Base-by-base conservation (phyloP, 2,797 vertebrate species). In the Anas capensis region DNA sequence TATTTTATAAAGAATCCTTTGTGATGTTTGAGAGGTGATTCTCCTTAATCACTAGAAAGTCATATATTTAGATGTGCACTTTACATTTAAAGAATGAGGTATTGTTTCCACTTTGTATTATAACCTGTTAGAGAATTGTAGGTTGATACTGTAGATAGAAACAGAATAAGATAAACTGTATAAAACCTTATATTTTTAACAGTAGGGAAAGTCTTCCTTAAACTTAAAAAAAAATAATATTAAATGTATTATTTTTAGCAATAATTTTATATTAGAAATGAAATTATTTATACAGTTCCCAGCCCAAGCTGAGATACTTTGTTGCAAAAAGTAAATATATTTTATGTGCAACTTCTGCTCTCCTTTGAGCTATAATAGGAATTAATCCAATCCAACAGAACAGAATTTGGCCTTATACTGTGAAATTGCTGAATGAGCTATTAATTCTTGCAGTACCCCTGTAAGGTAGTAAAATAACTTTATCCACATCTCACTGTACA, bases 241-340 rank as follows among this genome's bases (percentile, higher is more conserved):
- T 18, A 44, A 53, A 49, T 61, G 14, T 81, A 87, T 93, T 94
- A 80, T 94, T 94, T 77, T 93, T 88, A 96, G 68, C 84, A 97
- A 97, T 92, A 95, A 61, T 85, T 96, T 95, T 96, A 11, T 96
- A 96, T 84, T 78, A 82, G 36, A 91, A 94, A 87, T 76, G 0
- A 73, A 78, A 70, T 91, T 92, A 88, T 89, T 92, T 80, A 87
- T 89, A 69, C 15, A 5, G 9, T 88, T 82, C 71, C 58, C 60
- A 87, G 76, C 38, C 75, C 85, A 87, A 86, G 14, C 7, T 68
- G 73, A 85, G 40, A 8, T 20, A 66, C 40, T 56, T 79, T 17
- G 51, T 61, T 92, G 31, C 68, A 93, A 82, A 69, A 87, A 33
- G 34, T 6, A 57, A 20, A 53, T 34, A 49, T 13, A 53, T 4